A percentile compares a stretch with the other conserved stretches of the same genome.
Evolutionary conservation across 2,888 invertebrate species (phyloP).

Genomic region (Sinelater perroti): DNA sequence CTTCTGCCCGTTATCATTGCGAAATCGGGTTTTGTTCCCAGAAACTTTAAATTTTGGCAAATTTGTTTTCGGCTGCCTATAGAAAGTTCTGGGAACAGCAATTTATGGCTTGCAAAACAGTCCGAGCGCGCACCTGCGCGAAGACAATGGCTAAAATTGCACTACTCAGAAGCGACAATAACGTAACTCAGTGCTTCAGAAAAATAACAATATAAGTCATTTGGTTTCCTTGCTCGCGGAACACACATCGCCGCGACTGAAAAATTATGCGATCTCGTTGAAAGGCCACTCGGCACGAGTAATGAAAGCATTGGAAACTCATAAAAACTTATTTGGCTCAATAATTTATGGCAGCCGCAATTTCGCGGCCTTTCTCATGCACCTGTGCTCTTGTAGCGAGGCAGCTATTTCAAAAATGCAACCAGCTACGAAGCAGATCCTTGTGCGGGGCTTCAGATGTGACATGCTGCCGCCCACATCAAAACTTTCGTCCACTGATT

Average conservation of each 20-base stretch:
- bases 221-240: neutral
- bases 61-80: neutral
- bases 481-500: neutral
- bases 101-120: neutral
- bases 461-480: constrained; percentile 2
- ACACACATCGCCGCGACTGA: neutral
- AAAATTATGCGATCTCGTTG: too few species aligned
- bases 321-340: constrained; percentile 7
- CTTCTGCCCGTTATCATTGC: neutral
- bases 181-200: neutral
- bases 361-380: constrained; percentile 14
- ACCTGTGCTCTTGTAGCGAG: constrained; percentile 3
- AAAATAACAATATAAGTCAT: neutral
- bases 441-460: neutral
- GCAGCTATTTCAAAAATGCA: constrained; percentile 4
- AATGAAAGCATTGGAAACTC: neutral
- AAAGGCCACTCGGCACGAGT: neutral
- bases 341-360: constrained; percentile 14
- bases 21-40: neutral
- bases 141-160: neutral
- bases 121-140: neutral
- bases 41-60: constrained; percentile 1
- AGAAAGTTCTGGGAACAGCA: neutral
- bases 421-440: constrained; percentile 7
- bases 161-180: constrained; percentile 4